Evolutionary conservation across 92 coral and sea anemone genomes (phyloP).

Genomic region (Phenganax marumi): DNA sequence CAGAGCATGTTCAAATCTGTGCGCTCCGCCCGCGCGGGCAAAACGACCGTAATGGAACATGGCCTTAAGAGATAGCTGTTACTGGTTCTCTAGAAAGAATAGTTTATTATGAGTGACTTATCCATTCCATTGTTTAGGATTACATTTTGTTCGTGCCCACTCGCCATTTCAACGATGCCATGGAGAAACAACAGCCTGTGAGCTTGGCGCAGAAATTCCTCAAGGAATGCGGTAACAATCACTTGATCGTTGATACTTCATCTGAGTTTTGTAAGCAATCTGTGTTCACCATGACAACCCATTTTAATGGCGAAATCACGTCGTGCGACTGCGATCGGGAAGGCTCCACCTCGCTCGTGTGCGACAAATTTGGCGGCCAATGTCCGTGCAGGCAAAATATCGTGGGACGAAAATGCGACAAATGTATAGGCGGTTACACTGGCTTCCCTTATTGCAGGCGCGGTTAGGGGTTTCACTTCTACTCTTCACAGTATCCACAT

Average conservation of each 20-base stretch:
- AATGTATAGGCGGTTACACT: conserved; percentile 77
- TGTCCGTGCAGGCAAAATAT: conserved; percentile 78
- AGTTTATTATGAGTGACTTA: neutral
- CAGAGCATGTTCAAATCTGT: no score
- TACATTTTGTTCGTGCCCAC: conserved; percentile 74
- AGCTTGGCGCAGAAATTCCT: conserved; percentile 69
- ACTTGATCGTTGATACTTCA: conserved; percentile 67
- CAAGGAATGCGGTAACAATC: conserved; percentile 66
- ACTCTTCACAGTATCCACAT: neutral
- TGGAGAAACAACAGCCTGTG: conserved; percentile 75
- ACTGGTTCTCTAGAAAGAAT: no score
- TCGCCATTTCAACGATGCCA: conserved; percentile 63
- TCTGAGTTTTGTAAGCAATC: conserved; percentile 71
- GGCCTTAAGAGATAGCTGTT: no score
- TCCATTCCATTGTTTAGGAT: conserved; percentile 61
- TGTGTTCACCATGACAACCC: conserved; percentile 73
- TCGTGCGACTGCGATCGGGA: conserved; percentile 73
- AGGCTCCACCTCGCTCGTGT: conserved; percentile 67
- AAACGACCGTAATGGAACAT: no score
- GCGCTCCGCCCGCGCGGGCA: no score
- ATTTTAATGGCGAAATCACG: conserved; percentile 69
- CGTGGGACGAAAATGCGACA: conserved; percentile 87
- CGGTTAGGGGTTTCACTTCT: neutral
- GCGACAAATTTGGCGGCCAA: conserved; percentile 90
- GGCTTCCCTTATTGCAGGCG: conserved; percentile 76